Base-by-base conservation (phyloP, 2,888 invertebrate genomes). In the Meloe dianella region DNA sequence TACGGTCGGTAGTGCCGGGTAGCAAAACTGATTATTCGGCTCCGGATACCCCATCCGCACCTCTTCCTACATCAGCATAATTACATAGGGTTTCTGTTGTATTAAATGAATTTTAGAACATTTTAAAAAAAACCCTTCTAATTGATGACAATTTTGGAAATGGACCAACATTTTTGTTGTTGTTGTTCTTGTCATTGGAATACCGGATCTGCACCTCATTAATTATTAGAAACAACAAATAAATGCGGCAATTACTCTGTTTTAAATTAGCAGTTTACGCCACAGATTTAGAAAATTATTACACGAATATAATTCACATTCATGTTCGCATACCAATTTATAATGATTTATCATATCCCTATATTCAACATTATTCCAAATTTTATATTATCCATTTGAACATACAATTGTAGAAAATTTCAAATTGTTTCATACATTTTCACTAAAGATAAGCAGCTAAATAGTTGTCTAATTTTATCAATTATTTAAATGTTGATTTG, bases 221-320 rank as follows among this genome's bases (percentile, higher is more conserved):
- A 64, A 67, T 64, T 61, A 67, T 47, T 51, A 51, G 24, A 61
- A n/a, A 67, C 58, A 65, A 65, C 57, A 61, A 65, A 65, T 57
- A 32, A 29, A 29, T 27, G 17, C 51, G 17, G 60, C 61, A 67
- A 67, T 67, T 61, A 67, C 54, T 47, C 60, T 22, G 62, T 24
- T 58, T 62, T 58, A 64, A 65, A 67, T 67, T 64, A 67, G 67
- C 67, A 69, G 61, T 66, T 68, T 64, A 35, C 35, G 61, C 62
- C 61, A 60, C 61, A 57, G 58, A 66, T 65, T 67, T 67, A 64
- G 61, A 66, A 63, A 69, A 64, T 69, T 66, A 68, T 68, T 62
- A 63, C 68, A 41, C 29, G 62, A 64, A 65, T 61, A 62, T 63
- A 64, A 66, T 66, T 66, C 63, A 59, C 66, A 63, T 63, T 47